Percentiles rank a stretch among this genome's conserved stretches.
These are phyloP conservation scores for Chaetophractus vellerosus DNA, from an alignment of 2,797 vertebrate genomes.

Conservation along the genomic window DNA sequence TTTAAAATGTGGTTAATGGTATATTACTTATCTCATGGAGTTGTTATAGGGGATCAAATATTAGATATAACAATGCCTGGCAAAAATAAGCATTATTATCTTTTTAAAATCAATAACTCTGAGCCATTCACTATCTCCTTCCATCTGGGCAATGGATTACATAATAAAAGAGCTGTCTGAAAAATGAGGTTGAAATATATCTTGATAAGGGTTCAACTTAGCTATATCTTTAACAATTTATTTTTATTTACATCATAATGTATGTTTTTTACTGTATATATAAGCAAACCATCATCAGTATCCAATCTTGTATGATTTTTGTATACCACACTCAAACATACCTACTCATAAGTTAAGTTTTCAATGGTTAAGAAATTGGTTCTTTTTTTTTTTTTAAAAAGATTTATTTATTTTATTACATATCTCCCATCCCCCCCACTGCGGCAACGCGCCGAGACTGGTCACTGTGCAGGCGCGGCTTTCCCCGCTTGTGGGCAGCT, in stretches of 20 bases:
- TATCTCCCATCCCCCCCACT: no score
- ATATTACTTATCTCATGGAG: not conserved
- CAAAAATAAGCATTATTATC: slow-evolving; percentile 23
- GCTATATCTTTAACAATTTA: not conserved
- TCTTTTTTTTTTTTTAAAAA: no score
- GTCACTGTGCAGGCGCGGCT: no score
- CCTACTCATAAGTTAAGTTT: not conserved
- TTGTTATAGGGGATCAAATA: not conserved
- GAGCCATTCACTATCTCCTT: not conserved
- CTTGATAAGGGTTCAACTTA: not conserved
- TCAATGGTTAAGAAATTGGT: not conserved
- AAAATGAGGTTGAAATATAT: not conserved
- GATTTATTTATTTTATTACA: no score
- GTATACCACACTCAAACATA: not conserved
- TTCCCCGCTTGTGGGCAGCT: no score
- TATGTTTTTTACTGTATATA: not conserved
- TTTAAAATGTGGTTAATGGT: not conserved
- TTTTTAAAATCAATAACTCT: slow-evolving; percentile 21
- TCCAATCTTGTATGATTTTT: not conserved
- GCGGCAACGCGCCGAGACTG: no score
- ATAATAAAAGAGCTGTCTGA: not conserved
- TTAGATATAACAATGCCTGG: not conserved
- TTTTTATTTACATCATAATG: slow-evolving; percentile 39
- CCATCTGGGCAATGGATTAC: not conserved
- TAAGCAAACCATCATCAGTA: not conserved